phyloP scores from a whole-genome alignment of 2,888 invertebrate species.

The Agrochola lychnidis region DNA sequence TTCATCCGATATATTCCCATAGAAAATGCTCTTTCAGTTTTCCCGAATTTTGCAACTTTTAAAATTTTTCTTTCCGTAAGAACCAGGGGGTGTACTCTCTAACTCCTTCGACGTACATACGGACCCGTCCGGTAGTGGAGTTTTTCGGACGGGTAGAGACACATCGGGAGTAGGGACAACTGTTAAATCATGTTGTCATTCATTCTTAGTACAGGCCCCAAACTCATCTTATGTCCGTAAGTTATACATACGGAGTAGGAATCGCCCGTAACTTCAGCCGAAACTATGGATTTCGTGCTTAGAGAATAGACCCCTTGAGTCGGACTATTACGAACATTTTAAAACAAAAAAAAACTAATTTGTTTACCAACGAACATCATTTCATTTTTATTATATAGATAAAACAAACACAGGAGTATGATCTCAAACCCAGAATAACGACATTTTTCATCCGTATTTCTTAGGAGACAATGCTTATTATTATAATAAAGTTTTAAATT shows the following conservation, averaged over 20 bases:
- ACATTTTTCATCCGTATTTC: background rate
- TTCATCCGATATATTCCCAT: background rate
- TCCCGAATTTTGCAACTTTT: background rate
- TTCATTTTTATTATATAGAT: background rate
- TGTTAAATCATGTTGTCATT: too few relatives aligned
- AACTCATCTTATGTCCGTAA: too few relatives aligned
- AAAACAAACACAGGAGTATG: background rate
- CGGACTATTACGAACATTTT: background rate
- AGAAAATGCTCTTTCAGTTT: background rate
- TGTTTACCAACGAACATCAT: background rate
- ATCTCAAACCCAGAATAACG: background rate
- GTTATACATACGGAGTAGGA: too few relatives aligned
- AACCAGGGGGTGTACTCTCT: background rate
- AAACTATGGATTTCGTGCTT: too few relatives aligned
- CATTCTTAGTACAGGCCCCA: too few relatives aligned
- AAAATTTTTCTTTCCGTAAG: background rate
- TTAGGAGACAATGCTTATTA: background rate
- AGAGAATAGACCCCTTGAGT: too few relatives aligned
- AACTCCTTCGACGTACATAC: too few relatives aligned
- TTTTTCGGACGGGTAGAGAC: too few relatives aligned
- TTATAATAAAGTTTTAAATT: background rate
- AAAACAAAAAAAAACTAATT: too few relatives aligned
- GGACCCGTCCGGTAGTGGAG: too few relatives aligned
- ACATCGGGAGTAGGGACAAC: too few relatives aligned
- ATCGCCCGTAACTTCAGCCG: too few relatives aligned